These are phyloP conservation scores for Leptosomus discolor DNA, from an alignment of 2,113 vertebrate species.

Conservation along the genomic window DNA sequence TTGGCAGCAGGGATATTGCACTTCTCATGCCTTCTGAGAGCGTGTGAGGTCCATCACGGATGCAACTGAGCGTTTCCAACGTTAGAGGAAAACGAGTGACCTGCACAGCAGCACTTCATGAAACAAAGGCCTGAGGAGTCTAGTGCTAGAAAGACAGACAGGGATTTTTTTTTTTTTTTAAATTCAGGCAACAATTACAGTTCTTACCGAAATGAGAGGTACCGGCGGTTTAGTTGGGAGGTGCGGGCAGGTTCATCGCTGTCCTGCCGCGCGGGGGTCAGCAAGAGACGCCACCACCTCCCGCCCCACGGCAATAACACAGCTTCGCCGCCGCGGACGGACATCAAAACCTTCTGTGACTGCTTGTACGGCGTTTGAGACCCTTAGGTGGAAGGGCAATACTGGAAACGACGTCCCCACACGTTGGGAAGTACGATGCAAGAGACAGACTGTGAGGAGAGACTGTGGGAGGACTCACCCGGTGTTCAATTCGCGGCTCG, in stretches of 20 bases:
- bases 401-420: background rate
- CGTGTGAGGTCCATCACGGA: fast-evolving
- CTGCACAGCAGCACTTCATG: background rate
- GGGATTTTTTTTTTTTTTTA: too few species aligned
- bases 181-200: background rate
- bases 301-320: fast-evolving
- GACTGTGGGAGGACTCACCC: background rate
- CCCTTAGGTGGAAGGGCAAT: background rate
- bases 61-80: fast-evolving
- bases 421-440: background rate
- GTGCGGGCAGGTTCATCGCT: background rate
- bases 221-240: background rate
- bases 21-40: background rate
- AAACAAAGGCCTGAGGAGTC: background rate
- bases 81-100: background rate
- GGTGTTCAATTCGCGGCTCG: fast-evolving
- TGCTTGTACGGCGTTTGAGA: background rate
- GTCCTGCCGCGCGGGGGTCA: fast-evolving
- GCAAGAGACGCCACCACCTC: background rate
- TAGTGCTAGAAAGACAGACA: background rate
- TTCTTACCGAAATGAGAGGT: background rate
- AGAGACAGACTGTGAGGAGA: background rate
- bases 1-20: background rate
- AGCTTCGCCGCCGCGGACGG: background rate
- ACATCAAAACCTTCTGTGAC: background rate